Evolutionary conservation across 2,888 invertebrate species (phyloP), one percentile per base, ranked within the genome.

Genomic region (Pheosia tremula): DNA sequence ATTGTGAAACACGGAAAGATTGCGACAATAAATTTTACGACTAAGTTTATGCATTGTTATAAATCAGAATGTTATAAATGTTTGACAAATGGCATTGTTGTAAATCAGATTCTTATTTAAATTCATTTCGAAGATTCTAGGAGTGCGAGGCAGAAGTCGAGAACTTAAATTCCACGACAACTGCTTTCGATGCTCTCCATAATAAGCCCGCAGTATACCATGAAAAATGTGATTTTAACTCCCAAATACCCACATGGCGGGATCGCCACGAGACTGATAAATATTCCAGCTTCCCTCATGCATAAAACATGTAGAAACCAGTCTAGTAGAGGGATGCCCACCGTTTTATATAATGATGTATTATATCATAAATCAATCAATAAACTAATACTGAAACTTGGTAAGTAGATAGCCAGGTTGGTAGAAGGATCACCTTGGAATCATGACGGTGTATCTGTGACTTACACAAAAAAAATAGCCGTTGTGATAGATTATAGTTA

Each of bases 1-100:
- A 66, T 67, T 61, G 60, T 57, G n/a, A 57, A 43, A 74, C 7
- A 24, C 52, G 3, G 8, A 53, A 37, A 37, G 53, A 53, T 53
- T 53, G 38, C 47, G 67, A 13, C 56, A 8, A 66, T 75, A 56
- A 69, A 62, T 9, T 67, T 68, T 71, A 74, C 55, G 52, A 55
- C 53, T 36, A 4, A 50, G 49, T 56, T 9, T 24, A 13, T 53
- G 10, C 11, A 53, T 37, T 37, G 3, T 53, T 53, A 53, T 53
- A 10, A 53, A 37, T 10, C 24, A 5, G 45, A 24, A 24, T 24
- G 24, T 24, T 24, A 24, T 24, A 24, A 24, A 24, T 24, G 24
- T 24, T 24, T 24, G 24, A 24, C 24, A 24, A 24, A 24, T 24
- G 24, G 24, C 24, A 24, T 24, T 24, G 24, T 24, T 24, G 24